Evolutionary conservation across 2,888 invertebrate species (phyloP), one percentile per base, ranked within the genome.

Genomic region (Synanthedon vespiformis): DNA sequence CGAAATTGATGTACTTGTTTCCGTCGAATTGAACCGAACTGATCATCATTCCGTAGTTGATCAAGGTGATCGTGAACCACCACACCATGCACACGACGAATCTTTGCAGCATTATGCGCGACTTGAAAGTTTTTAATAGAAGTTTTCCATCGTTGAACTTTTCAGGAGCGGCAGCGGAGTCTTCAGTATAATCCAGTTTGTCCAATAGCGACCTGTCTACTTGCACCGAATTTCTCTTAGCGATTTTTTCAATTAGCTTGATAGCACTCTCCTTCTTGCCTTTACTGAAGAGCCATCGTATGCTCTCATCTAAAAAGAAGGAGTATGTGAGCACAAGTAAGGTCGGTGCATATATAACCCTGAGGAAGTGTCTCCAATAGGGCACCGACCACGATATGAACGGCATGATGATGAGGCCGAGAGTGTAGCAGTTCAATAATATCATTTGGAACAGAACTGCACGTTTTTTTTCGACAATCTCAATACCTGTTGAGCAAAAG

Each of bases 11-110:
- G 63, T 82, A 86, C 59, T 85, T 86, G 63, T 86, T 82, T 4
- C 87, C 86, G 11, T 74, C 83, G 53, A 86, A 78, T 57, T 82
- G 72, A 52, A 86, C 86, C 0, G 85, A 74, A 62, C 85, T 78
- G 65, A 86, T 80, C 85, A 86, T 85, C 87, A 86, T 86, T 3
- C 86, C 87, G 59, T 85, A 87, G 71, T 87, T 86, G 56, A 87
- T 85, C 40, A 87, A 63, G 14, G 85, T 86, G 53, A 81, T 81
- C 2, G 86, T 86, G 57, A 86, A 75, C 86, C 87, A 87, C 85
- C 85, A 87, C 54, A 82, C 82, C 69, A 77, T 60, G 60, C 87
- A 86, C 6, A 86, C 74, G 4, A 80, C 56, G 60, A 87, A 85
- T 56, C 86, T 68, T 51, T 77, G 74, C 74, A 87, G 69, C 84